Base-by-base conservation (phyloP, 2,888 invertebrate genomes). In the Tineola bisselliella region DNA sequence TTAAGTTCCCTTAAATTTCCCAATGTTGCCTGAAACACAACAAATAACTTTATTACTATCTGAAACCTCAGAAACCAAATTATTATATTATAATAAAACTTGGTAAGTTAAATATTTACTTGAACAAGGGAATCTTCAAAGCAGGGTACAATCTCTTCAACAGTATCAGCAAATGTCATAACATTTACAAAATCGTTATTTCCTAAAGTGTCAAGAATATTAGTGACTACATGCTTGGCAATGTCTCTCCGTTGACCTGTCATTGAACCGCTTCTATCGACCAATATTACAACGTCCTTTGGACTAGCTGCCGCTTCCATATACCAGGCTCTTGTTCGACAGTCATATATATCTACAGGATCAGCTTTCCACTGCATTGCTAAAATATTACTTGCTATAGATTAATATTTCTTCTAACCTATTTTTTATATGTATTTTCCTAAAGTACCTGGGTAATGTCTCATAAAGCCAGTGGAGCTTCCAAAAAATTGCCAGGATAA, bases 151-250 rank as follows among this genome's bases (percentile, higher is more conserved):
- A 95, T 90, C 71, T 92, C 91, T 67, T 93, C 92, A 0, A 93
- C 93, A 54, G 90, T 90, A 69, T 93, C 91, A 66, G 94, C 93
- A 88, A 98, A 99, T 74, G 94, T 94, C 84, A 95, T 93, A 66
- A 99, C 95, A 77, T 98, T 98, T 69, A 99, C 98, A 86, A 95
- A 99, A 81, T 99, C 99, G 81, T 99, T 97, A 79, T 98, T 97
- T 59, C 96, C 97, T 44, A 99, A 91, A 0, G 99, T 99, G 71
- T 98, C 97, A 66, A 99, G 88, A 66, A 99, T 97, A 69, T 93
- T 94, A 64, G 92, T 92, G 63, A 94, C 94, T 48, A 94, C 94
- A 75, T 94, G 94, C 76, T 92, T 90, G 61, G 98, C 98, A 67
- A 99, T 97, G 81, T 97, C 96, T 70, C 94, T 91, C 67, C 93